Evolutionary conservation across 2,113 vertebrate species (phyloP), one percentile per base, ranked within the genome.

Genomic region (Sturnira hondurensis): DNA sequence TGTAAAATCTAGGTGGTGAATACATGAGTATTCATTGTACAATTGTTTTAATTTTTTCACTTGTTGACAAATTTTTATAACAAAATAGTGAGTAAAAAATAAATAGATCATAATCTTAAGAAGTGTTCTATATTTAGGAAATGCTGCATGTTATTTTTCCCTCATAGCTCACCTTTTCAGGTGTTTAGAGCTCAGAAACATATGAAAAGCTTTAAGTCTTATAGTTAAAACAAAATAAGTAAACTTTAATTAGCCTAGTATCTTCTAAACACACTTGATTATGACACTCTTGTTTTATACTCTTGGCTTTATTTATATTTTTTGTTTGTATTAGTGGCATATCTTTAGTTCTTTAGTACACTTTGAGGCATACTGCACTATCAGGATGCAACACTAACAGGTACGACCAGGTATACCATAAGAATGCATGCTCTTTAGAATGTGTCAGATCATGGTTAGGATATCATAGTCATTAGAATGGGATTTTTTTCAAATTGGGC

Each of bases 171-270:
- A 24, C 68, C 33, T 47, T 63, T 63, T 19, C 61, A 61, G 33
- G 41, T 84, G 3, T 50, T 86, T 85, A 88, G n/a, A 89, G 45
- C n/a, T 50, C 63, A 90, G 26, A 94, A 85, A 68, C 26, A 22
- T 83, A 83, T 68, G 89, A 93, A 93, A 92, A 91, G 31, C 12
- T 85, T 91, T 65, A 82, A 85, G 52, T 94, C 61, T 82, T 90
- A 0, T 36, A 89, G 63, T 87, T 94, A 97, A 97, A 94, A 20
- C 20, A 85, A 94, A 93, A n/a, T 78, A 89, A 95, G 56, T 50
- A 61, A 89, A 80, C 24, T 52, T 83, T 84, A 70, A 74, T 78
- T 92, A 95, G 33, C 28, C 7, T 90, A 45, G 31, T 61, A 73
- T 71, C 71, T 94, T 54, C 52, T 94, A 28, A 92, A 89, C 67